These are phyloP conservation scores for Piprites chloris DNA, from an alignment of 2,113 vertebrate genomes.

Conservation along the genomic window DNA sequence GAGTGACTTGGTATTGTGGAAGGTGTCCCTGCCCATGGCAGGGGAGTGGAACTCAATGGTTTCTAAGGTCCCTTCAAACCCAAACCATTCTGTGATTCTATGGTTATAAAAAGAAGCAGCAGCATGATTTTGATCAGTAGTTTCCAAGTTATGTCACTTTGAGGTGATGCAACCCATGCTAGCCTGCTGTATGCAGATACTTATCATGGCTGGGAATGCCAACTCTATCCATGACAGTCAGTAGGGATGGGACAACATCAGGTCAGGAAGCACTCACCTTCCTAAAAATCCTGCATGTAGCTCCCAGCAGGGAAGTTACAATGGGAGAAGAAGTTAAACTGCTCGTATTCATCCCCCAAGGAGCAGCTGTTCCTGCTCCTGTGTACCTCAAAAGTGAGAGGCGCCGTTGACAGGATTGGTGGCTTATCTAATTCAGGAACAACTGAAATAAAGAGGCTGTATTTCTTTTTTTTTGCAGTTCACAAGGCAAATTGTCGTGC, in stretches of 20 bases:
- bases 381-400: neutral
- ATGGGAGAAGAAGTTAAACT: neutral
- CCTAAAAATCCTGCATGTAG: neutral
- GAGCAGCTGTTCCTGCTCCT: neutral
- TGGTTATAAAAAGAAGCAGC: neutral
- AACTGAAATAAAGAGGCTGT: neutral
- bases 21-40: neutral
- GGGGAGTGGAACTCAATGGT: accelerated
- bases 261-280: neutral
- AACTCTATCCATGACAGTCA: neutral
- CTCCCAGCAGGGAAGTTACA: neutral
- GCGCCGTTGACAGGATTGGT: neutral
- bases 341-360: neutral
- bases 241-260: neutral
- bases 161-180: neutral
- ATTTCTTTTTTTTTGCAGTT: neutral
- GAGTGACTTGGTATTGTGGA: accelerated
- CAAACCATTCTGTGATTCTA: neutral
- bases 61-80: neutral
- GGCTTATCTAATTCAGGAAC: neutral
- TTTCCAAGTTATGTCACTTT: neutral
- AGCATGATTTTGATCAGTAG: neutral
- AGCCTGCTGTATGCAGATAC: neutral
- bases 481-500: neutral
- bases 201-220: neutral